Base-by-base conservation (phyloP, 1,140 invertebrate species). In the Ceratina calcarata region DNA sequence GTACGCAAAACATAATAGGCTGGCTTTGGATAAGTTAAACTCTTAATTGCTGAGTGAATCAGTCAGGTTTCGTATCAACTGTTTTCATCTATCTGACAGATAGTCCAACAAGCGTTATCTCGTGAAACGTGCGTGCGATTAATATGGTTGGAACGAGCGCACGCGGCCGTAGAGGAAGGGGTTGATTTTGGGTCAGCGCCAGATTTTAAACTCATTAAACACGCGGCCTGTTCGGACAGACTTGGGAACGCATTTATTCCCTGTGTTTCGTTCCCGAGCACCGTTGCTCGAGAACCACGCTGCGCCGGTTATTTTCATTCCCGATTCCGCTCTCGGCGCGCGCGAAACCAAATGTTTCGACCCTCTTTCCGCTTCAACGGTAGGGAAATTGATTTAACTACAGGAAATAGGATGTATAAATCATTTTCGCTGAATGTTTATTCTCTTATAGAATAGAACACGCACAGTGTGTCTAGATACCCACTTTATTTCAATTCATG, bases 181-280 rank as follows among this genome's bases (percentile, higher is more conserved):
- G 16, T 51, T 73, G 65, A 84, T 84, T 78, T 72, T 73, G 78
- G 74, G 20, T 69, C 74, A 62, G 49, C 74, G 82, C 57, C 67
- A 68, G 65, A 84, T 82, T 82, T 84, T 84, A 65, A 82, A 83
- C 81, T 71, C 68, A 68, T 83, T 78, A 78, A 78, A 57, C 66
- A 32, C 62, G 55, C 68, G 68, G 37, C 37, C 51, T 37, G 57
- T 24, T 67, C 58, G 24, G 53, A 64, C 53, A 45, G 45, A 37
- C 65, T 73, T 61, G 69, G 32, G 57, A 32, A 65, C 76, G 76
- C 69, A 65, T 78, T 72, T 64, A 65, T 78, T 60, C 69, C 7
- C 49, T 10, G 37, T n/a, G 60, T 72, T 55, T 24, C 69, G 51
- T 62, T 37, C 13, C 15, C 53, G 15, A 55, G 15, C 15, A 3